Conservation (phyloP, 2,888 invertebrate genomes). For the Xiphydria camelus region DNA sequence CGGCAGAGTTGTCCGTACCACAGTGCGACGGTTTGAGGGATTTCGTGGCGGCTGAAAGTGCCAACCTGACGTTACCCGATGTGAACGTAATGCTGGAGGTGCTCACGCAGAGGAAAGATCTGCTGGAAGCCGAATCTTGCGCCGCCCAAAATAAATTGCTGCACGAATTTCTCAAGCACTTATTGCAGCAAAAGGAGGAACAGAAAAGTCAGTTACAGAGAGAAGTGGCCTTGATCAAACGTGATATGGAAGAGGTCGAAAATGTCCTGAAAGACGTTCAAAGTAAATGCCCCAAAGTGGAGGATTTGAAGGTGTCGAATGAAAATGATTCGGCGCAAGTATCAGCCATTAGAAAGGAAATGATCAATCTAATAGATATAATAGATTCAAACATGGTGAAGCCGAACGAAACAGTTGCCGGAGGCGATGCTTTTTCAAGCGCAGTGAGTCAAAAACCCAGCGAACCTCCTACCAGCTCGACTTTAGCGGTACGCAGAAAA, state of each 20-base stretch:
- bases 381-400: slow-evolving; percentile 60
- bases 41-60: slow-evolving; percentile 70
- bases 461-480: slow-evolving; percentile 47
- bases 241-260: slow-evolving; percentile 74
- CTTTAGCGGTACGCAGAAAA: slow-evolving; percentile 70
- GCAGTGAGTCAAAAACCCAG: slow-evolving; percentile 34
- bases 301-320: slow-evolving; percentile 61
- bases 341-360: slow-evolving; percentile 62
- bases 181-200: slow-evolving; percentile 73
- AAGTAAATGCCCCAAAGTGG: slow-evolving; percentile 63
- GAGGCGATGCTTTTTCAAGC: slow-evolving; percentile 28
- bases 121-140: slow-evolving; percentile 79
- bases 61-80: slow-evolving; percentile 75
- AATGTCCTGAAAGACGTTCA: slow-evolving; percentile 65
- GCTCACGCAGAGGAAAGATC: slow-evolving; percentile 75
- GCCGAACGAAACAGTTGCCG: slow-evolving; percentile 31
- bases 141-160: slow-evolving; percentile 80
- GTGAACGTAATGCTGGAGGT: slow-evolving; percentile 82
- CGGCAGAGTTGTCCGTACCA: slow-evolving; percentile 54
- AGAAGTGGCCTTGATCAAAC: slow-evolving; percentile 76
- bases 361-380: slow-evolving; percentile 63
- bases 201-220: slow-evolving; percentile 67
- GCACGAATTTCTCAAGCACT: slow-evolving; percentile 79
- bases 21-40: slow-evolving; percentile 64
- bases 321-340: slow-evolving; percentile 60